Conservation (phyloP, 2,113 vertebrate genomes). For the Sisor rabdophorus region DNA sequence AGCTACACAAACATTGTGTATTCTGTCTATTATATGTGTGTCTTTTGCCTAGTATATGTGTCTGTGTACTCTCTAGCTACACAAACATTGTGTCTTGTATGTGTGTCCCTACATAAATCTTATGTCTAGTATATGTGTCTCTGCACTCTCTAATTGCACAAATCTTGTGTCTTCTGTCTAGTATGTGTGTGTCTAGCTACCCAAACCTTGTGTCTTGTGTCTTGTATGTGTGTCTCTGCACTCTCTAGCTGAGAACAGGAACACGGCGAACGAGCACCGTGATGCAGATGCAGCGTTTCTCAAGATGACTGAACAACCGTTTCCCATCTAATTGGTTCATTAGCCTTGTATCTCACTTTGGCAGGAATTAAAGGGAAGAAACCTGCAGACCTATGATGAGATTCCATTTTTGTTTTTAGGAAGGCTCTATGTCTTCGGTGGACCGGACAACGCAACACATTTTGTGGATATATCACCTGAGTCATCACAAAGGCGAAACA, state of each 20-base stretch:
- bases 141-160: too few relatives aligned
- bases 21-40: too few relatives aligned
- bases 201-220: neutral
- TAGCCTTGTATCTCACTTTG: constrained; percentile 23
- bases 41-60: too few relatives aligned
- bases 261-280: constrained; percentile 56
- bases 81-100: too few relatives aligned
- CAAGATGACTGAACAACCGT: neutral
- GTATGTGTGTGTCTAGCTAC: constrained; percentile 9
- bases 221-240: constrained; percentile 36
- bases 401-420: neutral
- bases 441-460: too few relatives aligned
- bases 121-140: too few relatives aligned
- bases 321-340: constrained; percentile 37
- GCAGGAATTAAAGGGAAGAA: neutral
- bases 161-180: neutral
- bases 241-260: constrained; percentile 59
- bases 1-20: too few relatives aligned
- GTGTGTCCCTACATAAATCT: constrained; percentile 8
- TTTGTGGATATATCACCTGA: too few relatives aligned
- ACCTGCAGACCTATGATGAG: too few relatives aligned
- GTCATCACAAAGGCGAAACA: neutral
- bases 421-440: neutral
- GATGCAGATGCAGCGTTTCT: constrained; percentile 48
- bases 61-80: too few relatives aligned